phyloP scores from a whole-genome alignment of 2,888 invertebrate species.

The Drosophila flavopinicola region DNA sequence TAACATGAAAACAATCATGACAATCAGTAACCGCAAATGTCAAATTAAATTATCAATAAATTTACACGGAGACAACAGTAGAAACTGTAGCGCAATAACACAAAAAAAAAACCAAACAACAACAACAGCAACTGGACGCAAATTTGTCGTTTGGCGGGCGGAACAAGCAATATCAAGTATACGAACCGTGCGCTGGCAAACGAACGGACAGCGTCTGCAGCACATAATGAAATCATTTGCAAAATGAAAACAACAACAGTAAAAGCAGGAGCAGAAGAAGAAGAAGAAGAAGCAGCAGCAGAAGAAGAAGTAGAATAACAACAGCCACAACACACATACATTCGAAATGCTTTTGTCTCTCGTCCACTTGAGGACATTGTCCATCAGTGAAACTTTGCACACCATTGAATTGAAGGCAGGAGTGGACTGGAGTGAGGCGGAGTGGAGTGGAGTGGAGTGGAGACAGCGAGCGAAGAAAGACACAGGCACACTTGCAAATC shows the following conservation, averaged over 20 bases:
- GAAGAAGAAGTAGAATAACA: conserved; percentile 1
- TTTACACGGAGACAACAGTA: conserved; percentile 60
- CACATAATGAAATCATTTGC: conserved; percentile 81
- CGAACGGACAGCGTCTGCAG: conserved; percentile 33
- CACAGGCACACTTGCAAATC: conserved; percentile 81
- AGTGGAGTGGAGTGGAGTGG: background rate
- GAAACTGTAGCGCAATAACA: conserved; percentile 1
- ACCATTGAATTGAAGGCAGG: conserved; percentile 69
- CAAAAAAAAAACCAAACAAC: background rate
- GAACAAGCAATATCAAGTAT: conserved; percentile 67
- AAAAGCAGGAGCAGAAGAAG: conserved; percentile 12
- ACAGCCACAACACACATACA: conserved; percentile 11
- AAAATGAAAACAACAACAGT: conserved; percentile 65
- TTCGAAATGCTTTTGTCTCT: conserved; percentile 44
- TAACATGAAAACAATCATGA: conserved; percentile 82
- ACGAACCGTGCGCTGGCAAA: conserved; percentile 37
- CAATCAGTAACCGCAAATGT: conserved; percentile 81
- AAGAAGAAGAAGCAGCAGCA: conserved; percentile 7
- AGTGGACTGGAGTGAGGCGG: background rate
- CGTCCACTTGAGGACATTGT: conserved; percentile 56
- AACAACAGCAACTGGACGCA: conserved; percentile 48
- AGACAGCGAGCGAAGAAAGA: background rate
- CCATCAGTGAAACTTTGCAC: conserved; percentile 73
- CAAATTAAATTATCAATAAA: conserved; percentile 83
- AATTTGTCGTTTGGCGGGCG: conserved; percentile 46